Evolutionary conservation across 2,797 vertebrate species (phyloP).

Genomic region (Chromis chromis): DNA sequence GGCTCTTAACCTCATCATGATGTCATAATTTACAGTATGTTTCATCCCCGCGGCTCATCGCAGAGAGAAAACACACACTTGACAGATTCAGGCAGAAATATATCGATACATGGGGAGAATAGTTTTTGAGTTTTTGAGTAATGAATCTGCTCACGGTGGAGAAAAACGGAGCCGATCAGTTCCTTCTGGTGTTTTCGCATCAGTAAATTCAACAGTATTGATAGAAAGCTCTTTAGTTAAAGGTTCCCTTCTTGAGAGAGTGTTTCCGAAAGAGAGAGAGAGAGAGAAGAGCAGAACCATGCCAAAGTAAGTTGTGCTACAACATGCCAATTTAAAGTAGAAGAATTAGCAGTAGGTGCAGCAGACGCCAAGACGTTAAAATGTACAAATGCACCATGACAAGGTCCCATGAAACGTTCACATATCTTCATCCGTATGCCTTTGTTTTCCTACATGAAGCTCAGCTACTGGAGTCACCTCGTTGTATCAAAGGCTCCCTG

Average conservation of each 20-base stretch:
- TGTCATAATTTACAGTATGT: conserved; percentile 61
- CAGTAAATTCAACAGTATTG: conserved; percentile 26
- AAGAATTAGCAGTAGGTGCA: conserved; percentile 40
- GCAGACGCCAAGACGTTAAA: conserved; percentile 67
- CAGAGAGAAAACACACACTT: not conserved
- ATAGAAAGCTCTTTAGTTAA: conserved; percentile 12
- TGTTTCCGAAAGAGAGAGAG: not conserved
- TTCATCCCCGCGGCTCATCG: conserved; percentile 35
- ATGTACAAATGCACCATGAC: conserved; percentile 13
- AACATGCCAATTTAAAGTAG: conserved; percentile 41
- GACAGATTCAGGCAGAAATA: conserved; percentile 12
- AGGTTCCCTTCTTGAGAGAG: not conserved
- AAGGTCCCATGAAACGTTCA: conserved; percentile 37
- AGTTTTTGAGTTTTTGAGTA: conserved; percentile 14
- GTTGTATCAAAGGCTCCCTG: conserved; percentile 32
- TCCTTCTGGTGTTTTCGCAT: not conserved
- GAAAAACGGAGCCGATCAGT: not conserved
- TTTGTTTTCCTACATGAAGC: conserved; percentile 44
- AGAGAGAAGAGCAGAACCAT: conserved; percentile 24
- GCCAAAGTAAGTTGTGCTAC: conserved; percentile 55
- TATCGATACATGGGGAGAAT: conserved; percentile 17
- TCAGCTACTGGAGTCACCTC: conserved; percentile 28
- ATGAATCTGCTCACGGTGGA: not conserved
- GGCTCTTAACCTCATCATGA: conserved; percentile 79
- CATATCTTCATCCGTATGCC: conserved; percentile 58